Percentiles rank a stretch among this genome's conserved stretches.
Conservation (phyloP, 2,888 invertebrate genomes). For the Chaetogeoica ovagalla region DNA sequence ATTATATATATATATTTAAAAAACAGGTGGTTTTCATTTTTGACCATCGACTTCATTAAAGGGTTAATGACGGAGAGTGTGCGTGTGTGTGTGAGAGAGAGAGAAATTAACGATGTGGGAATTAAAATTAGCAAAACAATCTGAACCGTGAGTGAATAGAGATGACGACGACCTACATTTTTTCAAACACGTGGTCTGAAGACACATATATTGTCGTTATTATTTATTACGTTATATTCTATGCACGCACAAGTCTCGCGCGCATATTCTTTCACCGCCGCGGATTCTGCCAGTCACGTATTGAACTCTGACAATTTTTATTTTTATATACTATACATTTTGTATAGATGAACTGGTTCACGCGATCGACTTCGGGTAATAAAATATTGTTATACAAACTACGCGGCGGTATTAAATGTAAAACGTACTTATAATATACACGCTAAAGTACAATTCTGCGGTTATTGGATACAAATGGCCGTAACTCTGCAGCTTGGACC, state of each 20-base stretch:
- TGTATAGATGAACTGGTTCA: slow-evolving; percentile 10
- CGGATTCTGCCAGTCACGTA: slow-evolving; percentile 28
- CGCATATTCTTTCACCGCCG: slow-evolving; percentile 8
- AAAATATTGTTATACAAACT: neutral
- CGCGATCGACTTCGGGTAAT: neutral
- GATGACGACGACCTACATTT: slow-evolving; percentile 33
- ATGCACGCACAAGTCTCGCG: no score
- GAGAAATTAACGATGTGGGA: slow-evolving; percentile 1
- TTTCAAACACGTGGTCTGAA: neutral
- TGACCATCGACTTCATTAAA: slow-evolving; percentile 23
- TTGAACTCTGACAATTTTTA: slow-evolving; percentile 35
- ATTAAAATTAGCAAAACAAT: slow-evolving; percentile 24
- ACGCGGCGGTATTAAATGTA: no score
- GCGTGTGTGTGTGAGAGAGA: neutral
- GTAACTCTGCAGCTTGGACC: no score
- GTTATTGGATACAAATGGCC: no score
- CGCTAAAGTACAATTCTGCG: no score
- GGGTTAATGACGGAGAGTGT: no score
- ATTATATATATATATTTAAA: no score
- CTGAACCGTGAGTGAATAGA: slow-evolving; percentile 16
- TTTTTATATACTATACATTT: no score
- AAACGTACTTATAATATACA: no score
- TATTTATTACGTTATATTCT: no score
- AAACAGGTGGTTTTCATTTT: neutral
- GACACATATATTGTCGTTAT: neutral